phyloP scores from a whole-genome alignment of 2,888 invertebrate species.

The Drosophila meridiana region DNA sequence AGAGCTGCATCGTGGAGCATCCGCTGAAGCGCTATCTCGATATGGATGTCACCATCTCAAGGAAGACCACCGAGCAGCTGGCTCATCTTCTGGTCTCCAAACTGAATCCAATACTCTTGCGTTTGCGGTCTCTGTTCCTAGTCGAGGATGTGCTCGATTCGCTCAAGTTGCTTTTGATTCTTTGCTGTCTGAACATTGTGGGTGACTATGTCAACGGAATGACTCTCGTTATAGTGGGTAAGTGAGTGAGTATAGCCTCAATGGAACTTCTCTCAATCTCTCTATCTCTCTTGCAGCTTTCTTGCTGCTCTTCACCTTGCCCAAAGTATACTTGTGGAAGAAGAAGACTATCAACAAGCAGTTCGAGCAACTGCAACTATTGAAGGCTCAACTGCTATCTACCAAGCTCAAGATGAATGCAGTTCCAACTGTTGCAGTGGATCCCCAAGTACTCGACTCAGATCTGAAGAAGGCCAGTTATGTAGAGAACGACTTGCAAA shows the following conservation, averaged over 20 bases:
- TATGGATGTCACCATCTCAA: constrained; percentile 36
- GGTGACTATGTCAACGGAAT: constrained; percentile 42
- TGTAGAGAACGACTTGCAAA: neutral
- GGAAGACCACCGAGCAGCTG: constrained; percentile 28
- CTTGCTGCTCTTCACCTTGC: constrained; percentile 53
- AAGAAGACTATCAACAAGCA: constrained; percentile 19
- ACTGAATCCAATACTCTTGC: constrained; percentile 32
- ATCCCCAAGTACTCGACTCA: constrained; percentile 15
- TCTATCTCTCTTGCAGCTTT: constrained; percentile 26
- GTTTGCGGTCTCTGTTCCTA: constrained; percentile 32
- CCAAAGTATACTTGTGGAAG: constrained; percentile 55
- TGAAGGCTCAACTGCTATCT: constrained; percentile 15
- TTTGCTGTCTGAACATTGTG: constrained; percentile 40
- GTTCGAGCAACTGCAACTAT: constrained; percentile 20
- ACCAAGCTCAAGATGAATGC: constrained; percentile 1
- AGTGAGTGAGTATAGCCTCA: neutral
- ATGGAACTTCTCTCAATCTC: no score
- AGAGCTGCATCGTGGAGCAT: constrained; percentile 36
- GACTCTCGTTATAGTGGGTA: constrained; percentile 39
- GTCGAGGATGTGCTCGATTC: constrained; percentile 46
- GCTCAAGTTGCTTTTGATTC: constrained; percentile 28
- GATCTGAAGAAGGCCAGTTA: neutral
- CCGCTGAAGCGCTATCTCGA: constrained; percentile 43
- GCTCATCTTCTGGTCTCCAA: constrained; percentile 13
- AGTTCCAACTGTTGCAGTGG: constrained; percentile 31